These are phyloP conservation scores for Coelopa frigida DNA, from an alignment of 1,140 invertebrate genomes.

Conservation along the genomic window DNA sequence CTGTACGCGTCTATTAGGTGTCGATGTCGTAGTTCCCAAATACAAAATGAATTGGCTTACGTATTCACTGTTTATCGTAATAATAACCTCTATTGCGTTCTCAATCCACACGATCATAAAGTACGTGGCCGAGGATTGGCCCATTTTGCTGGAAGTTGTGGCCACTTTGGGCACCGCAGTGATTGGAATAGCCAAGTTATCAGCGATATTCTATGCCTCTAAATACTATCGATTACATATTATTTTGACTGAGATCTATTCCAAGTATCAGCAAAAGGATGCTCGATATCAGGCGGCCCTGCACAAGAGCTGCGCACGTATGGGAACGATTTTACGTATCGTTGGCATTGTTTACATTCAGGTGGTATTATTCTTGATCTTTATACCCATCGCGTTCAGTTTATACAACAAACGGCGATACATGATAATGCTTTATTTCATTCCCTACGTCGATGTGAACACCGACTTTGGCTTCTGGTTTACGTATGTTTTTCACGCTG, in stretches of 20 bases:
- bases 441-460: neutral
- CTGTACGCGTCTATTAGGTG: no score
- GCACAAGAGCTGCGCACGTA: neutral
- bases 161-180: neutral
- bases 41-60: no score
- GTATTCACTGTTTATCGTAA: no score
- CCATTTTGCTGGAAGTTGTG: neutral
- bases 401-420: no score
- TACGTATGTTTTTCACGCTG: neutral
- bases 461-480: neutral
- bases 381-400: neutral
- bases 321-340: neutral
- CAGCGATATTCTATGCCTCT: neutral
- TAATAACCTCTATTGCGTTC: no score
- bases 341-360: neutral
- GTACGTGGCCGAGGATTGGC: no score
- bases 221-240: neutral
- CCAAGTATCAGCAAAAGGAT: slow-evolving; percentile 1
- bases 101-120: no score
- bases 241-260: neutral
- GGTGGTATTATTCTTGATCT: neutral
- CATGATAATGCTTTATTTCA: neutral
- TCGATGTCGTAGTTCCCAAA: no score
- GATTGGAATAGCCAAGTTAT: neutral
- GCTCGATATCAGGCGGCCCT: neutral